Conservation (phyloP, 2,888 invertebrate genomes). For the Cheilosia vernalis region DNA sequence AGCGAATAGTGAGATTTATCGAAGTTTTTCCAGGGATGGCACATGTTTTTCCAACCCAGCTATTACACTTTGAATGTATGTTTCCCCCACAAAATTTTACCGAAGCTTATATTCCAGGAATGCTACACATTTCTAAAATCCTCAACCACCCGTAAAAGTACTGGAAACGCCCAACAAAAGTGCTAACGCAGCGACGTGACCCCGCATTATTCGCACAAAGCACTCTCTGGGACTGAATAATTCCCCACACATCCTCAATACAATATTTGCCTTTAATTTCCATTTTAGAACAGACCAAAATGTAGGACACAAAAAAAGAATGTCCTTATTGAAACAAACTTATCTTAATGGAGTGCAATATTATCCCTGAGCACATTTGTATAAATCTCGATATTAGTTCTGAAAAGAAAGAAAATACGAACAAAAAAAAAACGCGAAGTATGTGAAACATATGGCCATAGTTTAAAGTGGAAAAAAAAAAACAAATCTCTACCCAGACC, state of each 20-base stretch:
- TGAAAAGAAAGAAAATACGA: not conserved
- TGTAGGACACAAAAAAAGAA: conserved; percentile 13
- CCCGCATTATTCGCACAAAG: no score
- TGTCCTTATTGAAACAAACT: conserved; percentile 21
- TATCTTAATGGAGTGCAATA: conserved; percentile 40
- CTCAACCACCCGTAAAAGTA: no score
- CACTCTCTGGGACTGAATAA: not conserved
- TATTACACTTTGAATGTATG: no score
- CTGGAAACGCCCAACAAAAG: no score
- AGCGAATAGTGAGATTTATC: no score
- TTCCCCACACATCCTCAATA: not conserved
- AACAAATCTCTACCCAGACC: not conserved
- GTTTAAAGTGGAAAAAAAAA: conserved; percentile 33
- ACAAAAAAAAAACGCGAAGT: conserved; percentile 11
- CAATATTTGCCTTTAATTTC: conserved; percentile 67
- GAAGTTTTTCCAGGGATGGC: no score
- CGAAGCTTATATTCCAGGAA: no score
- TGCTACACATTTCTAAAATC: no score
- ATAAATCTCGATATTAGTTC: conserved; percentile 15
- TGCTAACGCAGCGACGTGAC: no score
- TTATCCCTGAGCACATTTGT: conserved; percentile 7
- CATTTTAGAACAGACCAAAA: conserved; percentile 27
- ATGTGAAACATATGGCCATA: conserved; percentile 38
- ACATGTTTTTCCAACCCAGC: no score
- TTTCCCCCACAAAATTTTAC: no score